These are phyloP conservation scores for Chironomus tentans DNA, from an alignment of 2,888 invertebrate genomes.

Conservation along the genomic window DNA sequence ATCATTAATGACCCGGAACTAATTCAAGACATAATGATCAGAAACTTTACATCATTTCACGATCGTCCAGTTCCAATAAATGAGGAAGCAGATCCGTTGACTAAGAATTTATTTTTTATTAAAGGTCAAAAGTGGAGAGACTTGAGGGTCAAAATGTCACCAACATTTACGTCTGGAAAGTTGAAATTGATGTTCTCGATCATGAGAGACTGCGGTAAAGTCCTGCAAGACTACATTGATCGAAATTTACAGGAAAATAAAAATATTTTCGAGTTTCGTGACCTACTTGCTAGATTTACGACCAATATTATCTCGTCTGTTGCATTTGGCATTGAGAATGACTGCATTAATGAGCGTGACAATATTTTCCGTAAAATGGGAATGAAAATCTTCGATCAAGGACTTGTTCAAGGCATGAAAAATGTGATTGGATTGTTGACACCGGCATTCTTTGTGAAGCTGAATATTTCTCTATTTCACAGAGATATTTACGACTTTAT, in stretches of 20 bases:
- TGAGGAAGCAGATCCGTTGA: background rate
- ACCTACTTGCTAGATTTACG: background rate
- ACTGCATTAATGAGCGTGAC: background rate
- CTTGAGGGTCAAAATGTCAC: background rate
- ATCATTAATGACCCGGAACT: background rate
- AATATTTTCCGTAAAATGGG: background rate
- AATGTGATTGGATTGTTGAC: conserved; percentile 30
- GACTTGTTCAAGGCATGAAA: conserved; percentile 29
- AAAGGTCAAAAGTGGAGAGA: background rate
- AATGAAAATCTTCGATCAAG: conserved; percentile 31
- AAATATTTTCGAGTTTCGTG: background rate
- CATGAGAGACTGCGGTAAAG: background rate
- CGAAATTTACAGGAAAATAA: background rate
- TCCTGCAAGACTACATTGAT: background rate
- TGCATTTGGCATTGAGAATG: background rate
- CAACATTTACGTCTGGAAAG: background rate
- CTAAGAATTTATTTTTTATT: background rate
- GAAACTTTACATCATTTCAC: background rate
- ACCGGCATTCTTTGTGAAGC: background rate
- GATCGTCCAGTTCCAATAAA: background rate
- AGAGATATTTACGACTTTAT: conserved; percentile 29
- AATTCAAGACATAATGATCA: background rate
- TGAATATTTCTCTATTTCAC: background rate
- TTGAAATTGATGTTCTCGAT: background rate
- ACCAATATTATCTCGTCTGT: background rate